Conservation (phyloP, 2,113 vertebrate species). For the Cololabis saira region DNA sequence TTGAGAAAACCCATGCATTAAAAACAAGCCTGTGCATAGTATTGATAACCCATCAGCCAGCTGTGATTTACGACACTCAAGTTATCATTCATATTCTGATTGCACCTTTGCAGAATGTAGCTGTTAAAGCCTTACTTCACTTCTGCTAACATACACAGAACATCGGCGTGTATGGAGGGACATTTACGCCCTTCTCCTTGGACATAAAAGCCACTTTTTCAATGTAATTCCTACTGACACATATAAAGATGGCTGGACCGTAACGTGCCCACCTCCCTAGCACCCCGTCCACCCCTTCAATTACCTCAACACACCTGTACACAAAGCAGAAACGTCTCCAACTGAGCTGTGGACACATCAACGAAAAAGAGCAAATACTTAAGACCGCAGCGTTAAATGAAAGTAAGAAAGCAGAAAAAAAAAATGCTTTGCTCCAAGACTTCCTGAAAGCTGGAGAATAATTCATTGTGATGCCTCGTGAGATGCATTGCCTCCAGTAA, state of each 20-base stretch:
- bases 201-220: conserved; percentile 52
- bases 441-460: conserved; percentile 59
- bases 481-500: conserved; percentile 46
- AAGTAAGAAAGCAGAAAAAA: conserved; percentile 45
- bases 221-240: conserved; percentile 70
- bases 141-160: not conserved
- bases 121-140: conserved; percentile 32
- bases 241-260: conserved; percentile 62
- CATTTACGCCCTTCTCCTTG: conserved; percentile 20
- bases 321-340: not conserved
- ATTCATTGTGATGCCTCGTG: conserved; percentile 58
- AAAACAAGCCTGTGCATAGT: conserved; percentile 24
- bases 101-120: conserved; percentile 34
- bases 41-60: conserved; percentile 32
- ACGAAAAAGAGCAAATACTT: no score
- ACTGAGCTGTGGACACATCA: not conserved
- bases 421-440: conserved; percentile 29
- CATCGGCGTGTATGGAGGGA: conserved; percentile 18
- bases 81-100: conserved; percentile 35
- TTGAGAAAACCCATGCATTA: conserved; percentile 33
- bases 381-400: conserved; percentile 13
- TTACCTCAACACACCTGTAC: conserved; percentile 41
- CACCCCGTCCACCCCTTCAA: conserved; percentile 44
- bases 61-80: conserved; percentile 38
- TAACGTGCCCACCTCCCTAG: conserved; percentile 61